These are phyloP conservation scores for Cuniculus paca DNA, from an alignment of 2,797 vertebrate genomes.

Conservation along the genomic window DNA sequence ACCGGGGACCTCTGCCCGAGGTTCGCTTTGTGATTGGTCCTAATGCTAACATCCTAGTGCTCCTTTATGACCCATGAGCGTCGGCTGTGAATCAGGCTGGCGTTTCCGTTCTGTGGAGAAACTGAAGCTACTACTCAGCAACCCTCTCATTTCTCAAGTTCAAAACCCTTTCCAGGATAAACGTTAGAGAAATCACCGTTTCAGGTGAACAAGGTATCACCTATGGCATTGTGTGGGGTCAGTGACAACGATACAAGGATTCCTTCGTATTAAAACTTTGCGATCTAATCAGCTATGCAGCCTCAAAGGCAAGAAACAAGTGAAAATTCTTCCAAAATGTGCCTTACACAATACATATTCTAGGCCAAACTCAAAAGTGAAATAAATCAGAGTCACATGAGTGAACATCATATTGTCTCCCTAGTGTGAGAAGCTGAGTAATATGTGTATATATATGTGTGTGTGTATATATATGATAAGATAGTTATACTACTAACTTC, in stretches of 20 bases:
- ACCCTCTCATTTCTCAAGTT: neutral
- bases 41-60: neutral
- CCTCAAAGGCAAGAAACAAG: slow-evolving; percentile 1
- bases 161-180: neutral
- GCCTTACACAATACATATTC: neutral
- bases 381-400: too few relatives aligned
- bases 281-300: neutral
- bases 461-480: too few relatives aligned
- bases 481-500: too few relatives aligned
- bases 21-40: neutral
- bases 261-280: neutral
- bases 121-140: neutral
- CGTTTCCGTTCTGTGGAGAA: neutral
- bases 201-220: neutral
- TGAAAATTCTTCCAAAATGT: neutral
- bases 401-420: too few relatives aligned
- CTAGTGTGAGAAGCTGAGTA: too few relatives aligned
- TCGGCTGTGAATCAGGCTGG: neutral
- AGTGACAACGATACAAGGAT: neutral
- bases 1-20: neutral
- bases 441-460: too few relatives aligned
- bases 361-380: neutral
- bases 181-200: neutral
- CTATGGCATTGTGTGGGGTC: neutral
- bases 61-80: neutral